Evolutionary conservation across 1,140 invertebrate species (phyloP).

Genomic region (Hylaeus volcanicus): DNA sequence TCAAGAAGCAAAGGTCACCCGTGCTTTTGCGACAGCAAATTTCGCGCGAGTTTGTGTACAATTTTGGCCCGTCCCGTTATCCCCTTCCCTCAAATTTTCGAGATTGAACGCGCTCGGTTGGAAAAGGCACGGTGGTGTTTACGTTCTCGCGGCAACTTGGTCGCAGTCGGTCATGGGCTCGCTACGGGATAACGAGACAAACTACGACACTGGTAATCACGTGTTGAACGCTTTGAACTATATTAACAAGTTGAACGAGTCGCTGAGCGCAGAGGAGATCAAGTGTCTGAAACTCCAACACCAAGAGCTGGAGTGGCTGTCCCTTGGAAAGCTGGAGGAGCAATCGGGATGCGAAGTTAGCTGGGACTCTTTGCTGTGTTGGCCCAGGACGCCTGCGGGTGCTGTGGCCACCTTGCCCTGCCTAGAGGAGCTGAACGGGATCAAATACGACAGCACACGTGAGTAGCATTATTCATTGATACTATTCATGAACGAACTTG

Average conservation of each 20-base stretch:
- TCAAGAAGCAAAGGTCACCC: no score
- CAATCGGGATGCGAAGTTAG: conserved; percentile 48
- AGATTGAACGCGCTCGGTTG: not conserved
- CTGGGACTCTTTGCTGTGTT: conserved; percentile 89
- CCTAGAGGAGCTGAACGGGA: conserved; percentile 87
- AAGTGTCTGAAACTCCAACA: conserved; percentile 58
- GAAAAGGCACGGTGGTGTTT: not conserved
- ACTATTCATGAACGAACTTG: no score
- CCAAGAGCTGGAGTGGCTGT: conserved; percentile 10
- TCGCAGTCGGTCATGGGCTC: conserved; percentile 19
- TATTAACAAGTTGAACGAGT: conserved; percentile 68
- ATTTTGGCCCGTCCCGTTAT: no score
- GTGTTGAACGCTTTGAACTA: conserved; percentile 66
- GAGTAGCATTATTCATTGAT: conserved; percentile 70
- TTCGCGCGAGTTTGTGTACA: no score
- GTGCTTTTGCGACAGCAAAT: no score
- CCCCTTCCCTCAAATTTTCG: not conserved
- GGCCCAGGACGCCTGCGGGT: conserved; percentile 86
- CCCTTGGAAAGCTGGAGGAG: conserved; percentile 17
- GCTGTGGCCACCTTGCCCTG: conserved; percentile 85
- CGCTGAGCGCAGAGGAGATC: conserved; percentile 52
- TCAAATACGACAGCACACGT: conserved; percentile 88
- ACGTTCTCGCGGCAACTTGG: not conserved
- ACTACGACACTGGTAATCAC: conserved; percentile 58
- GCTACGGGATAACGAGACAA: conserved; percentile 42